A percentile compares a stretch with the other conserved stretches of the same genome.
Conservation (phyloP, 2,113 vertebrate species). For the Cariama cristata region DNA sequence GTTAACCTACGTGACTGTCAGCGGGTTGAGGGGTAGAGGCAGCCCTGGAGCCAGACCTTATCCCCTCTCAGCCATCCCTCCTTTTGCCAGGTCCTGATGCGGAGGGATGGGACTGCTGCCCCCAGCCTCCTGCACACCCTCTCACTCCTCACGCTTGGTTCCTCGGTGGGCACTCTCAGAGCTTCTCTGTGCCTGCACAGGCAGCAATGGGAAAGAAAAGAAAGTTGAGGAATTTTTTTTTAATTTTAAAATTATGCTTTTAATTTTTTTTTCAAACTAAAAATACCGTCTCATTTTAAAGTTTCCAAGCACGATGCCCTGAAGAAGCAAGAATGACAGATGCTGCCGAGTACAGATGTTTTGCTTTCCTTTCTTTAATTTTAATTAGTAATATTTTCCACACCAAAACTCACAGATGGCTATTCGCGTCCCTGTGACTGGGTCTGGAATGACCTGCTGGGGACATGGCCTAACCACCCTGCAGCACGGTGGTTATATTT, state of each 20-base stretch:
- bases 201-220: background rate
- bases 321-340: slow-evolving; percentile 67
- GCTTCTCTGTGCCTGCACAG: background rate
- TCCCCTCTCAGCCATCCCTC: background rate
- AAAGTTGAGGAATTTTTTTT: background rate
- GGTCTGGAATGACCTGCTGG: slow-evolving; percentile 32
- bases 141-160: background rate
- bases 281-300: slow-evolving; percentile 52
- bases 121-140: accelerated
- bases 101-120: background rate
- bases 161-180: background rate
- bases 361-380: slow-evolving; percentile 47
- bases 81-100: background rate
- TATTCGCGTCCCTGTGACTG: background rate
- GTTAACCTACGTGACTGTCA: accelerated
- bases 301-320: slow-evolving; percentile 69
- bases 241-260: slow-evolving; percentile 46
- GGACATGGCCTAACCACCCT: background rate
- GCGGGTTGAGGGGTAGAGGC: background rate
- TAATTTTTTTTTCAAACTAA: slow-evolving; percentile 58
- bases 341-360: slow-evolving; percentile 58
- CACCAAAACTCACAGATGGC: slow-evolving; percentile 47
- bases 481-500: background rate
- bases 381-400: slow-evolving; percentile 75
- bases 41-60: background rate